phyloP scores from a whole-genome alignment of 2,888 invertebrate genomes.

The Alitta virens region DNA sequence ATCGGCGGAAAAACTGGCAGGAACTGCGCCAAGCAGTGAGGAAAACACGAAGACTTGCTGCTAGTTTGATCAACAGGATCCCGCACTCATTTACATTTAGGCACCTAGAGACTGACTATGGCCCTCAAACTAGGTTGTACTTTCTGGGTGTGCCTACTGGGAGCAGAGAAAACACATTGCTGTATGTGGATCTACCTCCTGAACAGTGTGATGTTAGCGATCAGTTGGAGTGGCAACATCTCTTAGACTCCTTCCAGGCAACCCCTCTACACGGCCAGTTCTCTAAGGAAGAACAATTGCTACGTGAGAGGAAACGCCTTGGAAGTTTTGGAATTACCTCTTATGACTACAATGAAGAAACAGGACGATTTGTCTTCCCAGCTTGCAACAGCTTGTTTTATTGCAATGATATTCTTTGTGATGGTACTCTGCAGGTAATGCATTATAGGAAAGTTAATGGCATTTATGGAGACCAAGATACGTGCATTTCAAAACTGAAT shows the following conservation, averaged over 20 bases:
- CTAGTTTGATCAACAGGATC: constrained; percentile 44
- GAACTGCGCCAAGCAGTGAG: constrained; percentile 50
- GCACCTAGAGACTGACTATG: constrained; percentile 36
- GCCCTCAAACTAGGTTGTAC: constrained; percentile 71
- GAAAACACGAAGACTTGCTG: constrained; percentile 48
- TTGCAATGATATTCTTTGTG: constrained; percentile 63
- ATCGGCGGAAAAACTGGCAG: constrained; percentile 45
- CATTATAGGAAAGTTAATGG: background rate
- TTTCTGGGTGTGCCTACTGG: constrained; percentile 85
- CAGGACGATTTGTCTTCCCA: constrained; percentile 86
- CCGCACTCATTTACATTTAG: constrained; percentile 52
- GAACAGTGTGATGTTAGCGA: background rate
- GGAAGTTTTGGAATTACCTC: constrained; percentile 89
- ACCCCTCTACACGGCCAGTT: constrained; percentile 57
- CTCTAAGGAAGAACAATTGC: constrained; percentile 83
- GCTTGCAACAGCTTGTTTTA: constrained; percentile 85
- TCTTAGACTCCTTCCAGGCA: constrained; percentile 17
- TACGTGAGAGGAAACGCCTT: constrained; percentile 87
- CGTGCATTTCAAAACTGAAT: too few species aligned
- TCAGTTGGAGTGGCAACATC: constrained; percentile 7
- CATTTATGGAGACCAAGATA: too few species aligned
- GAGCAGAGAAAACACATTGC: constrained; percentile 84
- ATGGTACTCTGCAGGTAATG: constrained; percentile 57
- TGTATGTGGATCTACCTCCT: constrained; percentile 74
- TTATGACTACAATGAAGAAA: constrained; percentile 79